Conservation (phyloP, 2,113 vertebrate genomes). For the Rafetus swinhoei region DNA sequence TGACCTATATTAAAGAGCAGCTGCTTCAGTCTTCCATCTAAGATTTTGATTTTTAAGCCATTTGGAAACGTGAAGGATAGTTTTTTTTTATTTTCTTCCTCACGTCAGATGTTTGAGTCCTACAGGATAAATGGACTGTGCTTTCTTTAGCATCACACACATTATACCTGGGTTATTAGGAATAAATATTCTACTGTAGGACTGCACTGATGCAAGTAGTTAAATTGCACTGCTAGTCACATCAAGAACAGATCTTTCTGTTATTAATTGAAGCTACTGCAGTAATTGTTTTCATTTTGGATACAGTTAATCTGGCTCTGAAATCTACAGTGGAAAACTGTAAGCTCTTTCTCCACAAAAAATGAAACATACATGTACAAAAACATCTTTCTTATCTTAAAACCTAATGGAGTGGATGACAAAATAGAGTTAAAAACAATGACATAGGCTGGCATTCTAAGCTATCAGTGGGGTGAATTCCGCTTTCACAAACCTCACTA, state of each 20-base stretch:
- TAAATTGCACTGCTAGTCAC: not conserved
- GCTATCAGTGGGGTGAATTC: not conserved
- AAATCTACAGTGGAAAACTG: not conserved
- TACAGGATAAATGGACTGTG: rapidly evolving
- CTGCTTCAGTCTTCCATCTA: slow-evolving; percentile 17
- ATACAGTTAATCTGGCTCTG: not conserved
- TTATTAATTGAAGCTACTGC: not conserved
- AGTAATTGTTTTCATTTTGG: slow-evolving; percentile 22
- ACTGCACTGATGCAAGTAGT: rapidly evolving
- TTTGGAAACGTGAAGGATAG: not conserved
- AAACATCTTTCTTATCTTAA: not conserved
- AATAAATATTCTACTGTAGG: not conserved
- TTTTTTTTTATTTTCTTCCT: not conserved
- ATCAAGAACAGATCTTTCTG: rapidly evolving
- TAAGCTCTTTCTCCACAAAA: not conserved
- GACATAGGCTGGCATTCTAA: not conserved
- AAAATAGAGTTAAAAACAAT: not conserved
- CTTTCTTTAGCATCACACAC: not conserved
- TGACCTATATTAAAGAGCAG: slow-evolving; percentile 38
- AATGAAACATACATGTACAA: not conserved
- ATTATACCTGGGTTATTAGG: rapidly evolving
- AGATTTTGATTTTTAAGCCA: slow-evolving; percentile 41
- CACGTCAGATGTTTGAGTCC: not conserved
- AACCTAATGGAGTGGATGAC: not conserved
- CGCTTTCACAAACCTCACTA: not conserved